These are phyloP conservation scores for Beris morrisii DNA, from an alignment of 2,888 invertebrate genomes.

Conservation along the genomic window DNA sequence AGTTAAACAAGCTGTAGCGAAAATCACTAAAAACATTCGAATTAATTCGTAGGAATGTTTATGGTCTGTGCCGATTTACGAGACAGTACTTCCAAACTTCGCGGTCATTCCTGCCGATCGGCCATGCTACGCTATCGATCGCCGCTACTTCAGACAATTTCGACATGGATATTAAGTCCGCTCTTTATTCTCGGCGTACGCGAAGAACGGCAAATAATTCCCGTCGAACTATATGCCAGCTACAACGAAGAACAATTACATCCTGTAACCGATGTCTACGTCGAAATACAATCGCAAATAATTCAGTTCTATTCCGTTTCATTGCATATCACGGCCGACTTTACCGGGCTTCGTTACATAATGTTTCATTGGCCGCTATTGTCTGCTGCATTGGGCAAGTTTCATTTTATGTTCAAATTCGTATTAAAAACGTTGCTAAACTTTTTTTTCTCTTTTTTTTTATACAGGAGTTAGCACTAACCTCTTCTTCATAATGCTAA, in stretches of 20 bases:
- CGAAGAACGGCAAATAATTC: slow-evolving; percentile 81
- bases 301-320: slow-evolving; percentile 84
- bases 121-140: slow-evolving; percentile 85
- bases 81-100: slow-evolving; percentile 69
- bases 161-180: slow-evolving; percentile 76
- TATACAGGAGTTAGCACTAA: slow-evolving; percentile 78
- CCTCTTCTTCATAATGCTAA: slow-evolving; percentile 78
- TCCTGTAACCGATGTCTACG: slow-evolving; percentile 80
- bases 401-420: slow-evolving; percentile 1
- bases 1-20: slow-evolving; percentile 29
- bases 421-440: background rate
- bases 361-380: slow-evolving; percentile 92
- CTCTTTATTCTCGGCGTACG: slow-evolving; percentile 73
- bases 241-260: slow-evolving; percentile 80
- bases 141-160: slow-evolving; percentile 66
- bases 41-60: slow-evolving; percentile 79
- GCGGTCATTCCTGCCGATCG: slow-evolving; percentile 78
- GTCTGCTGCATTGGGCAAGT: slow-evolving; percentile 71
- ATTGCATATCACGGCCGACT: slow-evolving; percentile 82
- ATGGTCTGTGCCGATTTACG: slow-evolving; percentile 87
- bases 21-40: background rate
- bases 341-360: slow-evolving; percentile 83
- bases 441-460: no score
- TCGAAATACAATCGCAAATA: slow-evolving; percentile 80
- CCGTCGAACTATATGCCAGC: slow-evolving; percentile 79